phyloP scores from a whole-genome alignment of 2,113 vertebrate genomes.

The Girardinichthys multiradiatus region DNA sequence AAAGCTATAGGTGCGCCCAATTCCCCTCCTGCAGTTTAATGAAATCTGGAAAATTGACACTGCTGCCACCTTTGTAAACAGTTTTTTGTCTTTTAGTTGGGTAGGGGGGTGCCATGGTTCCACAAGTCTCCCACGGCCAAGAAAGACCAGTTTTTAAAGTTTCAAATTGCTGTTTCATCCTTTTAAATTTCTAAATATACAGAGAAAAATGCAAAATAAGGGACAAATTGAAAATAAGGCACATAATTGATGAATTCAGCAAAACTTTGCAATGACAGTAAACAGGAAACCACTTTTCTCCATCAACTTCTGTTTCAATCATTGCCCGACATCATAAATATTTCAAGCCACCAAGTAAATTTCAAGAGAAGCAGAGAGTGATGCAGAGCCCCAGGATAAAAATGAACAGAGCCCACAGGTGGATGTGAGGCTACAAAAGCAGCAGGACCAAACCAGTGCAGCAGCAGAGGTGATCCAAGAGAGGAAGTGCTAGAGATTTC shows the following conservation, averaged over 20 bases:
- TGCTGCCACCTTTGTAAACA: no score
- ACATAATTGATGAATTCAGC: not conserved
- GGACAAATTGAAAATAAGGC: no score
- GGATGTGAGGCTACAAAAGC: conserved; percentile 5
- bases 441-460: not conserved
- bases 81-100: no score
- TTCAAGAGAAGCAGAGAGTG: not conserved
- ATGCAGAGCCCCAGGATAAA: conserved; percentile 4
- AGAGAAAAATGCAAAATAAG: no score
- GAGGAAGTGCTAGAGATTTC: not conserved
- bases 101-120: no score
- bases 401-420: conserved; percentile 3
- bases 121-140: no score
- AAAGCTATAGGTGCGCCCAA: no score
- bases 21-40: no score
- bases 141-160: no score
- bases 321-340: conserved; percentile 19
- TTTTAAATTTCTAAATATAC: no score
- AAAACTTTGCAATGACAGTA: conserved; percentile 3
- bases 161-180: no score
- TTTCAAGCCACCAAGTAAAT: conserved; percentile 24
- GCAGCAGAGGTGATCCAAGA: not conserved
- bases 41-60: no score
- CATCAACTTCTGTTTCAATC: conserved; percentile 10
- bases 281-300: not conserved